phyloP scores from a whole-genome alignment of 2,888 invertebrate genomes.

The Nephrocerus scutellatus region DNA sequence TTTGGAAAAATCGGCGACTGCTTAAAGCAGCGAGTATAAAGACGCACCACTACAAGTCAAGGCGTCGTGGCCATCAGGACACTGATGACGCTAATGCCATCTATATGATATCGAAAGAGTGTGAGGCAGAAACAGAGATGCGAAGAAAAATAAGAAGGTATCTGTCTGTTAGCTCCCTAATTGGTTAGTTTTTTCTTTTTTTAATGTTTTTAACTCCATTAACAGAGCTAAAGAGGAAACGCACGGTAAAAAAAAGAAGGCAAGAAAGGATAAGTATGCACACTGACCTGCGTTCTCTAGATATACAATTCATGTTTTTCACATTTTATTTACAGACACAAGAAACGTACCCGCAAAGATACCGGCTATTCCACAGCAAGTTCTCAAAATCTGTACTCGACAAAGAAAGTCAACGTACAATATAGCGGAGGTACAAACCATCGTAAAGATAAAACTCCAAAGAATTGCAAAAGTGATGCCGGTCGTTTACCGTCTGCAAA shows the following conservation, averaged over 20 bases:
- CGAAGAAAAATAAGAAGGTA: slow-evolving; percentile 40
- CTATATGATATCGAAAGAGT: slow-evolving; percentile 53
- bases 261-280: too few relatives aligned
- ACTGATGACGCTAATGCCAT: slow-evolving; percentile 48
- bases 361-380: slow-evolving; percentile 65
- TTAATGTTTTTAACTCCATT: too few relatives aligned
- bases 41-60: slow-evolving; percentile 33
- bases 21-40: slow-evolving; percentile 31
- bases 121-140: slow-evolving; percentile 38
- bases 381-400: slow-evolving; percentile 52
- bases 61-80: slow-evolving; percentile 36
- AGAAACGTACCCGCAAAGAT: slow-evolving; percentile 51
- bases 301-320: too few relatives aligned
- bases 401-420: slow-evolving; percentile 35
- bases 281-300: too few relatives aligned
- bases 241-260: too few relatives aligned
- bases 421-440: slow-evolving; percentile 22
- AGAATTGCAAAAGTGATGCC: slow-evolving; percentile 36
- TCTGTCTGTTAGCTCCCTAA: too few relatives aligned
- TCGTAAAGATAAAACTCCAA: slow-evolving; percentile 44
- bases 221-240: too few relatives aligned
- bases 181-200: too few relatives aligned
- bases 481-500: slow-evolving; percentile 38
- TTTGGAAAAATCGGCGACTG: slow-evolving; percentile 46
- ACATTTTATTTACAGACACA: slow-evolving; percentile 28